These are phyloP conservation scores for Epirrhoe tristata DNA, from an alignment of 2,888 invertebrate species.

Conservation along the genomic window DNA sequence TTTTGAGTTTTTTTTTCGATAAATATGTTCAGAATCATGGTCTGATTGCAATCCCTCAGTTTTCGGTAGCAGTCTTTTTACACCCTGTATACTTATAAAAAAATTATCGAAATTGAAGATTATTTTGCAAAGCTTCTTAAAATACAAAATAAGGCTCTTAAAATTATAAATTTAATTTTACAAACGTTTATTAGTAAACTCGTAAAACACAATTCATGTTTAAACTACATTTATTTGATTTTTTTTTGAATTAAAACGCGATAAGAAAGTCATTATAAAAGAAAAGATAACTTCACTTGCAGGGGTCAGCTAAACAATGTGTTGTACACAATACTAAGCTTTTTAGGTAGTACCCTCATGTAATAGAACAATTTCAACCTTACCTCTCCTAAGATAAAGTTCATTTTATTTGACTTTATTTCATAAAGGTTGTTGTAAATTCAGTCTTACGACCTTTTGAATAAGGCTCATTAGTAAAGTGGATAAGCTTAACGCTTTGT, in stretches of 20 bases:
- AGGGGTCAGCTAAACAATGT: constrained; percentile 43
- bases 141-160: too few relatives aligned
- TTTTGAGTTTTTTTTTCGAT: too few relatives aligned
- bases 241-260: constrained; percentile 28
- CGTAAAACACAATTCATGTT: not conserved
- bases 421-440: not conserved
- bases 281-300: constrained; percentile 55
- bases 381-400: not conserved
- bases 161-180: too few relatives aligned
- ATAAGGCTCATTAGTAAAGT: not conserved
- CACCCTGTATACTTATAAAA: too few relatives aligned
- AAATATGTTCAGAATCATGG: too few relatives aligned
- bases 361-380: constrained; percentile 5
- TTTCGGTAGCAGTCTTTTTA: too few relatives aligned
- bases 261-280: constrained; percentile 51
- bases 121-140: too few relatives aligned
- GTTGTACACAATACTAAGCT: constrained; percentile 41
- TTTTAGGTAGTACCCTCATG: constrained; percentile 15
- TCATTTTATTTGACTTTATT: not conserved
- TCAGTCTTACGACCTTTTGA: not conserved
- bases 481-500: not conserved
- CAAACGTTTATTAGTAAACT: not conserved
- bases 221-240: constrained; percentile 12
- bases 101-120: too few relatives aligned
- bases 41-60: too few relatives aligned